A percentile compares a stretch with the other conserved stretches of the same genome.
These are phyloP conservation scores for Melanotaenia duboulayi DNA, from an alignment of 2,113 vertebrate species.

Conservation along the genomic window DNA sequence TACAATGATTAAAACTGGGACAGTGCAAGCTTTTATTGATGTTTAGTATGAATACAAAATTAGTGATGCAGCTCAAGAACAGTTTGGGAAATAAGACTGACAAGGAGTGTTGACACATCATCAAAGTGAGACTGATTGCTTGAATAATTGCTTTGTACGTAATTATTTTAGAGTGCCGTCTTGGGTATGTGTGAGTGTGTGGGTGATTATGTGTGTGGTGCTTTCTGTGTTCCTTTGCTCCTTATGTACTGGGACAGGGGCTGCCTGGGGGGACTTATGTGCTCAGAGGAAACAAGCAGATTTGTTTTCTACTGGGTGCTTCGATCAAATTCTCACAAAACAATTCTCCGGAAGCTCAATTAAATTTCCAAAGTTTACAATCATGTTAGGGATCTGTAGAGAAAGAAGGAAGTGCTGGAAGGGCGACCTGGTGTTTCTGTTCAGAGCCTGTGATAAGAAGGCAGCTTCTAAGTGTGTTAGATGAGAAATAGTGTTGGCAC, in stretches of 20 bases:
- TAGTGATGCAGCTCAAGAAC: conserved; percentile 67
- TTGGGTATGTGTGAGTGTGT: conserved; percentile 66
- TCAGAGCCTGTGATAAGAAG: conserved; percentile 73
- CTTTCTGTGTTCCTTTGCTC: conserved; percentile 33
- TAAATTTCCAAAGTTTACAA: conserved; percentile 79
- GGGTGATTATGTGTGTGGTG: conserved; percentile 62
- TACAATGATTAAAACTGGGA: conserved; percentile 58
- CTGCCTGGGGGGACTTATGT: conserved; percentile 33
- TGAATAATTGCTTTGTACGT: conserved; percentile 81
- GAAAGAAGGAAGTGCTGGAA: conserved; percentile 54
- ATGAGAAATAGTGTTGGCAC: conserved; percentile 79
- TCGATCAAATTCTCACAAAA: conserved; percentile 71
- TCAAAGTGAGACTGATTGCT: conserved; percentile 80
- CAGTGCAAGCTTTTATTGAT: conserved; percentile 56
- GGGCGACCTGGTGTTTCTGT: conserved; percentile 70
- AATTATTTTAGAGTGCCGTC: conserved; percentile 76
- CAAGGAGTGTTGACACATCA: conserved; percentile 77
- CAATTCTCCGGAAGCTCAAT: conserved; percentile 71
- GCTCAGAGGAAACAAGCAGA: conserved; percentile 52
- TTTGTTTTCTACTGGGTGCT: conserved; percentile 58
- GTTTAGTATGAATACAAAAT: conserved; percentile 65
- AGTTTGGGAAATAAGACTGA: conserved; percentile 72
- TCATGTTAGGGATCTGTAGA: conserved; percentile 73
- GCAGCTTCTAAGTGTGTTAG: conserved; percentile 77
- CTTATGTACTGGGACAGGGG: conserved; percentile 34